Percentiles rank a stretch among this genome's conserved stretches.
These are phyloP conservation scores for Philereme transversata DNA, from an alignment of 2,888 invertebrate species.

Conservation along the genomic window DNA sequence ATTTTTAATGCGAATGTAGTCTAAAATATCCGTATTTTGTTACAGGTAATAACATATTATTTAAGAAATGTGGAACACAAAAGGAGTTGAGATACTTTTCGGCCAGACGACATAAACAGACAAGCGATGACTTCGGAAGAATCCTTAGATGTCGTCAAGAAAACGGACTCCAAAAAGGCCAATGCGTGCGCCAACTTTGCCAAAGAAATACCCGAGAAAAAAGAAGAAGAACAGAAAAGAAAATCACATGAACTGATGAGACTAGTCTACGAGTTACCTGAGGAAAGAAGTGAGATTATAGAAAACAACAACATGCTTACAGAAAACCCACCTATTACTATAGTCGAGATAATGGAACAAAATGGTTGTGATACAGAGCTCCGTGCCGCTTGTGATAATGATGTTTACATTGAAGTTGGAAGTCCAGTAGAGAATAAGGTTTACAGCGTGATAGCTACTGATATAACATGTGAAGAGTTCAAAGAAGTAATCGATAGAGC, in stretches of 20 bases:
- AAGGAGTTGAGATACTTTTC: constrained; percentile 32
- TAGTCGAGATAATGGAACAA: constrained; percentile 75
- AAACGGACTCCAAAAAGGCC: constrained; percentile 64
- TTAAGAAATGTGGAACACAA: constrained; percentile 60
- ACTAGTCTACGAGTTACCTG: constrained; percentile 77
- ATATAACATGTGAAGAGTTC: constrained; percentile 68
- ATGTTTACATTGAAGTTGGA: constrained; percentile 58
- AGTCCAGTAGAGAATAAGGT: constrained; percentile 74
- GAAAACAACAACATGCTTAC: constrained; percentile 76
- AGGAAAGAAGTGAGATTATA: constrained; percentile 61
- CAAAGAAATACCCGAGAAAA: constrained; percentile 58
- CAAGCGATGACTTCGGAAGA: constrained; percentile 78
- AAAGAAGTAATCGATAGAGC: constrained; percentile 71
- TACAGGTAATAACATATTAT: constrained; percentile 29
- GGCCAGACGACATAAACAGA: constrained; percentile 46
- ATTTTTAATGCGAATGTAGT: too few species aligned
- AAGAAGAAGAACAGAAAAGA: constrained; percentile 59
- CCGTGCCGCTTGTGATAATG: constrained; percentile 64
- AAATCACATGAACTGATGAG: constrained; percentile 73
- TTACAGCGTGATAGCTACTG: constrained; percentile 66
- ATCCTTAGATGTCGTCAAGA: constrained; percentile 72
- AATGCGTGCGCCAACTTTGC: constrained; percentile 61
- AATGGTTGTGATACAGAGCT: constrained; percentile 77
- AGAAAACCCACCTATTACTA: constrained; percentile 77
- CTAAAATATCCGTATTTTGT: constrained; percentile 7